These are phyloP conservation scores for Notarius quadriscutis DNA, from an alignment of 2,113 vertebrate genomes.

Conservation along the genomic window DNA sequence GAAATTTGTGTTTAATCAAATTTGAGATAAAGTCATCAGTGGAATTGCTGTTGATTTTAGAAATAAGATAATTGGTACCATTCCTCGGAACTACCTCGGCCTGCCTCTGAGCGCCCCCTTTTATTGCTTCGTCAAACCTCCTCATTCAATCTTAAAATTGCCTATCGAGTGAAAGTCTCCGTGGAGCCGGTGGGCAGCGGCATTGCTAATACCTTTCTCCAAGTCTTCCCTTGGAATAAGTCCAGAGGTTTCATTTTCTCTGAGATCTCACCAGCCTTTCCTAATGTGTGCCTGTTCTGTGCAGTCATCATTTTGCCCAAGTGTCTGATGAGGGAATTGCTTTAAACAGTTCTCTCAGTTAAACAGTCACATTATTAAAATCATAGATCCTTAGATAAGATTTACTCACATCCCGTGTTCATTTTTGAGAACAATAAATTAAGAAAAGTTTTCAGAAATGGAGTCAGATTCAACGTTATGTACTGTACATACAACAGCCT, in stretches of 20 bases:
- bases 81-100: slow-evolving; percentile 78
- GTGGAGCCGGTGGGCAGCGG: slow-evolving; percentile 80
- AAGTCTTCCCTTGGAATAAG: slow-evolving; percentile 67
- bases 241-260: not conserved
- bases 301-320: not conserved
- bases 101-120: slow-evolving; percentile 80
- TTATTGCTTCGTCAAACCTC: slow-evolving; percentile 97
- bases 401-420: not conserved
- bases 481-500: not conserved
- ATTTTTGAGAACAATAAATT: not conserved
- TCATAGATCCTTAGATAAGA: not conserved
- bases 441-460: not conserved
- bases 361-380: not conserved
- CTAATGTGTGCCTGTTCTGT: slow-evolving; percentile 10
- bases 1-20: slow-evolving; percentile 86
- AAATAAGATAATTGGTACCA: slow-evolving; percentile 94
- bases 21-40: slow-evolving; percentile 90
- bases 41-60: slow-evolving; percentile 92
- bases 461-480: not conserved
- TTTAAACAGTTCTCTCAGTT: not conserved
- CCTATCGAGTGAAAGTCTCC: slow-evolving; percentile 89
- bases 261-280: slow-evolving; percentile 26
- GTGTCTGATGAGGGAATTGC: not conserved
- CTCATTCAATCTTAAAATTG: slow-evolving; percentile 98
- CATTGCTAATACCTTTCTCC: slow-evolving; percentile 84